These are phyloP conservation scores for Acanthosepion esculentum DNA, from an alignment of 2,888 invertebrate genomes.

Conservation along the genomic window DNA sequence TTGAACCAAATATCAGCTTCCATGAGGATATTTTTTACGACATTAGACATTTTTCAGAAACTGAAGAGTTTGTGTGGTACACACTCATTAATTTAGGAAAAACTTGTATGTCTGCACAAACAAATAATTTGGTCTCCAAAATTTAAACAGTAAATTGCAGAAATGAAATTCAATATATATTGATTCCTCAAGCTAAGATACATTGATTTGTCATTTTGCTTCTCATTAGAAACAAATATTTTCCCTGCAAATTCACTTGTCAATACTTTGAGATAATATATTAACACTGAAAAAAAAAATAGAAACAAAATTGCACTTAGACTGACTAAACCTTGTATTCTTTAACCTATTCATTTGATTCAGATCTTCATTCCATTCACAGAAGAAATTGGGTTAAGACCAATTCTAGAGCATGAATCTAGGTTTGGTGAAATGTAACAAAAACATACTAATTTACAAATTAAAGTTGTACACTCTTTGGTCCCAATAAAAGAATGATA, in stretches of 20 bases:
- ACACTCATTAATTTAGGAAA: not conserved
- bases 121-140: not conserved
- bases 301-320: not conserved
- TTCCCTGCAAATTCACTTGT: not conserved
- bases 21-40: no score
- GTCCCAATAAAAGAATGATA: not conserved
- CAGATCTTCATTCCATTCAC: no score
- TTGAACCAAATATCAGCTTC: no score
- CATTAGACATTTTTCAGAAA: no score
- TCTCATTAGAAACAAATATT: not conserved
- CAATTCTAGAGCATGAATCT: not conserved
- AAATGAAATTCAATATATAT: not conserved
- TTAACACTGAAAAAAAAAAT: not conserved
- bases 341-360: no score
- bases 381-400: not conserved
- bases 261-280: not conserved
- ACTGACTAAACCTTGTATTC: not conserved
- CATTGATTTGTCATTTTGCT: not conserved
- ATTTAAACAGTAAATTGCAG: not conserved
- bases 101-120: not conserved
- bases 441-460: not conserved
- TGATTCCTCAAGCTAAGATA: not conserved
- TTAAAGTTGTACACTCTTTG: not conserved
- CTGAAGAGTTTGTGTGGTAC: no score
- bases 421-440: not conserved